Base-by-base conservation (phyloP, 2,113 vertebrate genomes). In the Archilochus colubris region DNA sequence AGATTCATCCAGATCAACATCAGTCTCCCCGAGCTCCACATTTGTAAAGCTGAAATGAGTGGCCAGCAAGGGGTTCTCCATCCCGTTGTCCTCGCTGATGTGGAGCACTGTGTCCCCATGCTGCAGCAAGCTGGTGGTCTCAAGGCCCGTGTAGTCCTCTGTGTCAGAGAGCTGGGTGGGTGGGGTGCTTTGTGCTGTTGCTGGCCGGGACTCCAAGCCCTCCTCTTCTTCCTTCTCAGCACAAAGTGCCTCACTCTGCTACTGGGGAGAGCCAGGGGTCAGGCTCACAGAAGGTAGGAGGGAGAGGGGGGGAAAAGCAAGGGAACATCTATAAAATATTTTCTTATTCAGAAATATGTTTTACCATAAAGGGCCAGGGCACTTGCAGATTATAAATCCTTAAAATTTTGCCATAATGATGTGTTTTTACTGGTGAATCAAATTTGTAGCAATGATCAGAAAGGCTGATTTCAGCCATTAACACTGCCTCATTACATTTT, bases 61-160 rank as follows among this genome's bases (percentile, higher is more conserved):
- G 24, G 98, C 96, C 88, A 99, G 98, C 87, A 99, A 97, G 7
- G 99, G 99, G 90, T 99, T 99, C 97, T 99, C 99, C 19, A 97
- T 99, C 85, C 99, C 99, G 1, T 97, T 98, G 48, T 99, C 98
- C 95, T 99, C 99, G 1, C 98, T 98, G 92, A 98, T 98, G 68
- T 98, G 98, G 54, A 98, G 98, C 30, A 98, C 96, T 0, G 98
- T 98, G 97, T 98, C 97, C 66, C 98, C 95, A 3, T 98, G 98
- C 18, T 98, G 98, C 51, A 99, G 95, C 51, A 99, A 96, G 53
- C 98, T 98, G 5, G 98, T 97, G 4, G 99, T 99, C 97, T 99
- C 99, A 6, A 99, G 98, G 44, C 97, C 98, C 7, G 97, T 24
- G 8, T 94, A 98, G 81, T 99, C 99, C 43, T 99, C 99, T 0